Evolutionary conservation across 1,140 invertebrate species (phyloP).

Genomic region (Zaprionus ornatus): DNA sequence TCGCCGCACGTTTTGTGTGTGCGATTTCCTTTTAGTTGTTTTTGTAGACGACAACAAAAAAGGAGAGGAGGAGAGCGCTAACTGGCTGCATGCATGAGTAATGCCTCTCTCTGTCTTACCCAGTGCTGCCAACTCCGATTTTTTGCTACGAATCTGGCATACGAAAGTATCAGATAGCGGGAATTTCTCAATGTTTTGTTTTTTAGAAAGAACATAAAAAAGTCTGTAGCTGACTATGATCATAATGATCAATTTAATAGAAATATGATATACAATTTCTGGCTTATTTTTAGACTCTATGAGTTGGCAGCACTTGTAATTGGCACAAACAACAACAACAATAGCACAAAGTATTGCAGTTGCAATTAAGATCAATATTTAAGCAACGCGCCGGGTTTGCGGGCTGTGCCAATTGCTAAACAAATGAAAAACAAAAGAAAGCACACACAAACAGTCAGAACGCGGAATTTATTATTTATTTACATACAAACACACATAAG

Average conservation of each 20-base stretch:
- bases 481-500: conserved; percentile 2
- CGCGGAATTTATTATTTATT: conserved; percentile 60
- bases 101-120: conserved; percentile 21
- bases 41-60: conserved; percentile 12
- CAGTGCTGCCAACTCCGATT: conserved; percentile 18
- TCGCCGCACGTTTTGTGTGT: conserved; percentile 53
- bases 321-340: background rate
- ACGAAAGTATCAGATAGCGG: background rate
- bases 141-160: background rate
- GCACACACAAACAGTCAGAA: conserved; percentile 36
- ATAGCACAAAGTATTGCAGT: conserved; percentile 35
- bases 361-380: conserved; percentile 73
- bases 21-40: conserved; percentile 26
- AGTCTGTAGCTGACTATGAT: background rate
- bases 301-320: conserved; percentile 12
- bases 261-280: background rate
- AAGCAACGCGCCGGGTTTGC: conserved; percentile 54
- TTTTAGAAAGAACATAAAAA: background rate
- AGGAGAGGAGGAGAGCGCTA: background rate
- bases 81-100: conserved; percentile 57
- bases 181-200: conserved; percentile 2
- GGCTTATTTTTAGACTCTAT: background rate
- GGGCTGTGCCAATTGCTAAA: conserved; percentile 57
- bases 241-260: background rate
- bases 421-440: conserved; percentile 44